Base-by-base conservation (phyloP, 2,113 vertebrate genomes). In the Anhinga rufa region DNA sequence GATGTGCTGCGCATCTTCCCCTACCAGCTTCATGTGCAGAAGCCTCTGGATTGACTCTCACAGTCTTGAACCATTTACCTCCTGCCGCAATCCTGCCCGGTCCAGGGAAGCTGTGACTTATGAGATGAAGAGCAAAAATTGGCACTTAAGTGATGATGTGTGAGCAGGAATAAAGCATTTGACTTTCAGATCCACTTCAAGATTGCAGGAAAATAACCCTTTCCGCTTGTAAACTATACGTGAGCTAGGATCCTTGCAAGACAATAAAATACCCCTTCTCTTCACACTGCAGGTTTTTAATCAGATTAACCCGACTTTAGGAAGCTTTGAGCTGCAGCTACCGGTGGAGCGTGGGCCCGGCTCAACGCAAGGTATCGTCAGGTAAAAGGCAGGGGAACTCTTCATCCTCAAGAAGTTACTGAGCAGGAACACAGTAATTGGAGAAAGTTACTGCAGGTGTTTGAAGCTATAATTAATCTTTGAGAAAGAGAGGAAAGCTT, bases 391-490 rank as follows among this genome's bases (percentile, higher is more conserved):
- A 65, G 68, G 42, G 78, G 82, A 90, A 83, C 69, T 78, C 92
- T 13, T 75, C 82, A 92, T 93, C 82, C 64, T 78, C 2, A 1
- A 86, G 85, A 83, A 92, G 85, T 81, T 92, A 64, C 60, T 46
- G 74, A 89, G 87, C 70, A 86, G 84, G 87, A 80, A 75, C 71
- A 29, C 7, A 10, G 88, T 58, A 74, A 83, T 20, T 55, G 92
- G 75, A 91, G 76, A 77, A 87, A 77, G 88, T 76, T 87, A 74
- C 82, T 75, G 87, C 79, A 34, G 68, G 61, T 72, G 54, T 92
- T 85, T 87, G 95, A 77, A 74, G 80, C 49, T 82, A 17, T 61
- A 89, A 95, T 94, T 87, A 93, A 93, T 88, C 93, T 92, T 68
- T 19, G 62, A 71, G 86, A 84, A 76, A 76, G 77, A 61, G 62